Conservation (phyloP, 2,888 invertebrate genomes). For the Acleris cristana region DNA sequence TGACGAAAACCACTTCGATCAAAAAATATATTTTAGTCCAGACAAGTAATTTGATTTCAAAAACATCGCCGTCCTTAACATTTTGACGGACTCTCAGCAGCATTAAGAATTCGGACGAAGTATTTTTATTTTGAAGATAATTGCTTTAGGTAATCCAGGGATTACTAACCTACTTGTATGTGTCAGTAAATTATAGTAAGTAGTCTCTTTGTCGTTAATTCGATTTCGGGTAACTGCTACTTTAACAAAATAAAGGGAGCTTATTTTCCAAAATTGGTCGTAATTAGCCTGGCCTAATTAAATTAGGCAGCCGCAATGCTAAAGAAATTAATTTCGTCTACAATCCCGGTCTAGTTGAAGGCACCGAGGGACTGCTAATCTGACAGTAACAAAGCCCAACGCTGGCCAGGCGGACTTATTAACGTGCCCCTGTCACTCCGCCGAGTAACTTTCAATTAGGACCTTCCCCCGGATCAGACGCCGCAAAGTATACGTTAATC, state of each 20-base stretch:
- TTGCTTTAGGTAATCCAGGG: too few relatives aligned
- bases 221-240: too few relatives aligned
- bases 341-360: slow-evolving; percentile 49
- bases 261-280: neutral
- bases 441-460: slow-evolving; percentile 64
- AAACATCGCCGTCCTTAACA: too few relatives aligned
- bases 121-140: too few relatives aligned
- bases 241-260: neutral
- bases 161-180: too few relatives aligned
- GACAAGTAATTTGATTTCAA: too few relatives aligned
- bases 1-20: too few relatives aligned
- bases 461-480: slow-evolving; percentile 46
- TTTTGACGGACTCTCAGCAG: too few relatives aligned
- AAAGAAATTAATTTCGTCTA: slow-evolving; percentile 36
- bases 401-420: slow-evolving; percentile 53
- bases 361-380: slow-evolving; percentile 62
- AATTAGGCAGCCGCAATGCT: slow-evolving; percentile 27
- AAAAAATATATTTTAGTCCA: too few relatives aligned
- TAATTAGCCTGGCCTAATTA: slow-evolving; percentile 21
- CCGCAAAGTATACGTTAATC: slow-evolving; percentile 38
- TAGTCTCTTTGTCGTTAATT: too few relatives aligned
- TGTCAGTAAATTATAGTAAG: too few relatives aligned
- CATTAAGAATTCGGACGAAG: too few relatives aligned
- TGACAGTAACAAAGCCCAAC: slow-evolving; percentile 63
- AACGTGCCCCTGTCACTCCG: slow-evolving; percentile 62